Conservation (phyloP, 2,797 vertebrate genomes). For the Gallirallus australis region DNA sequence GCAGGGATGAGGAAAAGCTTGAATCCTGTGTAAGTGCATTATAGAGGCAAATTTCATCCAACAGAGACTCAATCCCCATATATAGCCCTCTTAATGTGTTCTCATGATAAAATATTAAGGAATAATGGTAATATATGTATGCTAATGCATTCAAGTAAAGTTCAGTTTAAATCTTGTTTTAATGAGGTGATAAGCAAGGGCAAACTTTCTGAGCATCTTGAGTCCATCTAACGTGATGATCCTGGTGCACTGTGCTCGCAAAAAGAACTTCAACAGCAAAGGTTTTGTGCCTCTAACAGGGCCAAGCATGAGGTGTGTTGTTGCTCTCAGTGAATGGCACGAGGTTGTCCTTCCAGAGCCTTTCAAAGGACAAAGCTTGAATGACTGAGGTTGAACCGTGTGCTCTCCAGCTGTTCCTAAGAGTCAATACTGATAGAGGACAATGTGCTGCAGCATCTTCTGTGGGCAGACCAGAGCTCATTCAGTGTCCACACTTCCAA, state of each 20-base stretch:
- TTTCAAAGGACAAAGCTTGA: not conserved
- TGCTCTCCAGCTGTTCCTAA: not conserved
- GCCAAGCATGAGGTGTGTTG: not conserved
- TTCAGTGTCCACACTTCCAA: not conserved
- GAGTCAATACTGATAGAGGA: not conserved
- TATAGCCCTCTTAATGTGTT: not conserved
- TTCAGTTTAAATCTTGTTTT: slow-evolving; percentile 39
- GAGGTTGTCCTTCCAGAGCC: not conserved
- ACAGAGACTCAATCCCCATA: not conserved
- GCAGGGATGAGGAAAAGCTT: not conserved
- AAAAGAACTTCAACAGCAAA: not conserved
- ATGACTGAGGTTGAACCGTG: not conserved
- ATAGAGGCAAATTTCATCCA: not conserved
- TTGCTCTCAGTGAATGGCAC: not conserved
- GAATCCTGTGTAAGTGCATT: not conserved
- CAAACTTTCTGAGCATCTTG: not conserved
- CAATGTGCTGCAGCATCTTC: not conserved
- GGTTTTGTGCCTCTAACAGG: not conserved
- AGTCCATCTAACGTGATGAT: not conserved
- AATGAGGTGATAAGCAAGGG: slow-evolving; percentile 50
- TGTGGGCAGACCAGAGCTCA: not conserved
- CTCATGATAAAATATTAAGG: slow-evolving; percentile 36
- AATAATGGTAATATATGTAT: slow-evolving; percentile 38
- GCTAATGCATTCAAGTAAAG: slow-evolving; percentile 50
- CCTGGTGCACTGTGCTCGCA: not conserved